Percentiles rank a stretch among this genome's conserved stretches.
Conservation (phyloP, 1,140 invertebrate species). For the Neuroterus valhalla region DNA sequence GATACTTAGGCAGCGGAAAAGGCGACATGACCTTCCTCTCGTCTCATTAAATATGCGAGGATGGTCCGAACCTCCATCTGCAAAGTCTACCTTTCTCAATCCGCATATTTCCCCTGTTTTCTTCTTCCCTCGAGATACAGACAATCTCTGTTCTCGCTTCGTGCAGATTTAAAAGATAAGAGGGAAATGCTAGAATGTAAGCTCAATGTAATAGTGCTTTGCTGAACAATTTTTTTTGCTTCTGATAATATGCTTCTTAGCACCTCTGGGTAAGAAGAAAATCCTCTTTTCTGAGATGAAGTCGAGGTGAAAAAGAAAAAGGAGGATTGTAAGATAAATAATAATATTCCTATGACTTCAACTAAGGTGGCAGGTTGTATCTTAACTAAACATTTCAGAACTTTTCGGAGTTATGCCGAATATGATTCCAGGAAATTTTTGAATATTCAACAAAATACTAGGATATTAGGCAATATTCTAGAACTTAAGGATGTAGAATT, state of each 20-base stretch:
- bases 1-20: constrained; percentile 18
- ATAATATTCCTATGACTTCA: too few relatives aligned
- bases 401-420: too few relatives aligned
- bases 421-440: too few relatives aligned
- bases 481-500: too few relatives aligned
- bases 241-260: neutral
- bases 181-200: neutral
- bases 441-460: too few relatives aligned
- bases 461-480: too few relatives aligned
- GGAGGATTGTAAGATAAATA: too few relatives aligned
- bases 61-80: constrained; percentile 2
- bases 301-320: too few relatives aligned
- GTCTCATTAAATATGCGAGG: constrained; percentile 23
- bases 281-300: too few relatives aligned
- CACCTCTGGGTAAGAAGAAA: too few relatives aligned
- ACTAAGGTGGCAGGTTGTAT: too few relatives aligned
- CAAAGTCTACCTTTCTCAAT: neutral
- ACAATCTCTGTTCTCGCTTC: neutral
- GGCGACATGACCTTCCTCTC: constrained; percentile 22
- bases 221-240: neutral
- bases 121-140: neutral
- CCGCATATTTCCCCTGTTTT: neutral
- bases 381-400: too few relatives aligned
- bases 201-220: neutral
- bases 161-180: constrained; percentile 3